phyloP scores from a whole-genome alignment of 2,113 vertebrate species.

The Diphyllodes magnificus region DNA sequence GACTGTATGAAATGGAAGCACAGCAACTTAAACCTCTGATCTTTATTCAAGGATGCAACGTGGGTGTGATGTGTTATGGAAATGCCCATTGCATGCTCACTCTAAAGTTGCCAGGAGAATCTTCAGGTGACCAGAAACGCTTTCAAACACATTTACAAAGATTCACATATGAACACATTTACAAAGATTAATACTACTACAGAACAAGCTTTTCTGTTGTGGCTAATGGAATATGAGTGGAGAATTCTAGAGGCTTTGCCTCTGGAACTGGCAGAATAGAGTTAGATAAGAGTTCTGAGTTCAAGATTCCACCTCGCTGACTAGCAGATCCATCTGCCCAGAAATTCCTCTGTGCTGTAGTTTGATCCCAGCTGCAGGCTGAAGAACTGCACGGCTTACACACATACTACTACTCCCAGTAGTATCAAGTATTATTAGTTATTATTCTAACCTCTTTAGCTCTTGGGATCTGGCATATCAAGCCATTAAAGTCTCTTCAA shows the following conservation, averaged over 20 bases:
- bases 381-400: not conserved
- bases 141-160: not conserved
- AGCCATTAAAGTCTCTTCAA: not conserved
- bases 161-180: not conserved
- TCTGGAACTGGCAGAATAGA: not conserved
- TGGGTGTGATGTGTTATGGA: not conserved
- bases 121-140: not conserved
- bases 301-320: not conserved
- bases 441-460: not conserved
- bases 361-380: not conserved
- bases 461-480: not conserved
- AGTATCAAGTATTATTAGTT: not conserved
- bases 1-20: not conserved
- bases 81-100: accelerated
- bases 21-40: not conserved
- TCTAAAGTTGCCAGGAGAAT: not conserved
- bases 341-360: not conserved
- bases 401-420: not conserved
- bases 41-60: not conserved
- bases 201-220: not conserved
- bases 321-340: not conserved
- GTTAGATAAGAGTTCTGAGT: not conserved
- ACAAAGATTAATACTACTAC: not conserved
- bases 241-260: not conserved
- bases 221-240: not conserved